Evolutionary conservation across 2,888 invertebrate species (phyloP).

Genomic region (Ectropis crepuscularia): DNA sequence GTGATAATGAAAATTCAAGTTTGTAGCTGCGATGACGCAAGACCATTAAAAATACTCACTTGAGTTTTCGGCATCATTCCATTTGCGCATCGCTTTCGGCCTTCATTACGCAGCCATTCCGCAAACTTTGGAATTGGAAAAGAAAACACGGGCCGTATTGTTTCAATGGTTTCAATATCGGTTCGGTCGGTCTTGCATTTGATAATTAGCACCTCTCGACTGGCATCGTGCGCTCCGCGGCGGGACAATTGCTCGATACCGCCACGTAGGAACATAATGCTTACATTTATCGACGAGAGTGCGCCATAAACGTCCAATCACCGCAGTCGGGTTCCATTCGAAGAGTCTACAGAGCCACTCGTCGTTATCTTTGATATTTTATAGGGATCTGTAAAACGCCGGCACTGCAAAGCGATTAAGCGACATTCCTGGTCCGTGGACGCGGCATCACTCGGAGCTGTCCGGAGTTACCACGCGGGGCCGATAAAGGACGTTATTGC

Average conservation of each 20-base stretch:
- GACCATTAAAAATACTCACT: slow-evolving; percentile 81
- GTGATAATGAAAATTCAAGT: slow-evolving; percentile 85
- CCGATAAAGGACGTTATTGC: slow-evolving; percentile 72
- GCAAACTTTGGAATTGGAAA: slow-evolving; percentile 83
- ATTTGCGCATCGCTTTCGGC: slow-evolving; percentile 80
- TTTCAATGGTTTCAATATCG: slow-evolving; percentile 83
- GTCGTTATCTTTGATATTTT: slow-evolving; percentile 84
- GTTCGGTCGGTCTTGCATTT: slow-evolving; percentile 79
- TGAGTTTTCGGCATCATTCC: slow-evolving; percentile 82
- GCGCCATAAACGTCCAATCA: slow-evolving; percentile 81
- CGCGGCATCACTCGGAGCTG: slow-evolving; percentile 49
- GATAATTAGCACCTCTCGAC: slow-evolving; percentile 81
- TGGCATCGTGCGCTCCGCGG: slow-evolving; percentile 52
- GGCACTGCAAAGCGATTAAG: slow-evolving; percentile 78
- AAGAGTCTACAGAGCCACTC: slow-evolving; percentile 70
- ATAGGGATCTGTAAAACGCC: slow-evolving; percentile 83
- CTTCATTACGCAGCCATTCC: slow-evolving; percentile 82
- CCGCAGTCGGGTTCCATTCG: slow-evolving; percentile 65
- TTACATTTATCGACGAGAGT: slow-evolving; percentile 73
- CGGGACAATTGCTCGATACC: slow-evolving; percentile 65
- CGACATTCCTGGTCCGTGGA: slow-evolving; percentile 74
- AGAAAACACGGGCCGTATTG: slow-evolving; percentile 80
- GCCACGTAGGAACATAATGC: slow-evolving; percentile 60
- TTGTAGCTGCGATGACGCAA: slow-evolving; percentile 83
- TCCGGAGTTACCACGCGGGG: slow-evolving; percentile 55